These are phyloP conservation scores for Blomia tropicalis DNA, from an alignment of 2,888 invertebrate genomes.

Conservation along the genomic window DNA sequence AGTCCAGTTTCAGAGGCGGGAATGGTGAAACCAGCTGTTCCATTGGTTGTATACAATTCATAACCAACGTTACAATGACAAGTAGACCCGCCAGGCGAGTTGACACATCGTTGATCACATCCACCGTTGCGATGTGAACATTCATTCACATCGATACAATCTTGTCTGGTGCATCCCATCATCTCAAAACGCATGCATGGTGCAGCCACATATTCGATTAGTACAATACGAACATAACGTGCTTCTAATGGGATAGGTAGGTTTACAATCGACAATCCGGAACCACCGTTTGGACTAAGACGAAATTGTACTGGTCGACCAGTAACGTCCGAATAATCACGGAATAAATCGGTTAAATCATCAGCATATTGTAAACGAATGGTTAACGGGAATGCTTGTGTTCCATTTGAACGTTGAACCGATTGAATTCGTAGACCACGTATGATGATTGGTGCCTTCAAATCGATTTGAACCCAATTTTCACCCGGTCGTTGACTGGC, in stretches of 20 bases:
- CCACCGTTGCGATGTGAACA: constrained; percentile 71
- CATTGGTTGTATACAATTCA: constrained; percentile 66
- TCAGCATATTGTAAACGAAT: constrained; percentile 74
- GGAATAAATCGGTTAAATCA: constrained; percentile 69
- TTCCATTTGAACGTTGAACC: constrained; percentile 58
- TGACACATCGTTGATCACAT: constrained; percentile 80
- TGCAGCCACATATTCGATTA: constrained; percentile 64
- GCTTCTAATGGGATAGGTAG: constrained; percentile 80
- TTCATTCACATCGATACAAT: constrained; percentile 71
- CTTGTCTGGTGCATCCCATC: constrained; percentile 77
- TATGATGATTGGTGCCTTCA: constrained; percentile 70
- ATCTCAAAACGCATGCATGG: constrained; percentile 76
- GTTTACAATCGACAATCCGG: constrained; percentile 65
- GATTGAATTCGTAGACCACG: constrained; percentile 69
- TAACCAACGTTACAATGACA: constrained; percentile 82
- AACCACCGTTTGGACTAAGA: constrained; percentile 56
- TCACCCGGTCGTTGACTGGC: constrained; percentile 64
- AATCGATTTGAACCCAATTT: constrained; percentile 66
- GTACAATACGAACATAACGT: constrained; percentile 65
- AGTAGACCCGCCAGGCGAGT: constrained; percentile 67
- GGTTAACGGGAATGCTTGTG: constrained; percentile 69
- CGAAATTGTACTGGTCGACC: constrained; percentile 60
- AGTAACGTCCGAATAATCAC: constrained; percentile 78
- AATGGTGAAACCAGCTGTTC: constrained; percentile 69
- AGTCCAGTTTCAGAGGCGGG: constrained; percentile 67